These are phyloP conservation scores for Drosophila rubida DNA, from an alignment of 2,888 invertebrate species.

Conservation along the genomic window DNA sequence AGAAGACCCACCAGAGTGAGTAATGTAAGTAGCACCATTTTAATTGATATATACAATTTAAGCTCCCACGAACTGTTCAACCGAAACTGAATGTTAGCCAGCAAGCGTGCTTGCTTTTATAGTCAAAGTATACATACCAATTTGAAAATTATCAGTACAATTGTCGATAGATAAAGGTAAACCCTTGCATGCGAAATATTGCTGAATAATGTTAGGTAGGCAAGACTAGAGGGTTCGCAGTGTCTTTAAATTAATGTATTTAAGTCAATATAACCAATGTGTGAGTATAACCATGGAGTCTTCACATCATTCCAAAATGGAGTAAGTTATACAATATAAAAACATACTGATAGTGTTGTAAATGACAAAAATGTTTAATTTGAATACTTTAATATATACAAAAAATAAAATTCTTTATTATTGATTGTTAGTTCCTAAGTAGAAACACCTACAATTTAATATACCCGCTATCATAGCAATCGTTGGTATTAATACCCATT, in stretches of 20 bases:
- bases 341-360: background rate
- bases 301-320: background rate
- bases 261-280: too few species aligned
- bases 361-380: background rate
- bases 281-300: too few species aligned
- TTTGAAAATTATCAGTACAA: background rate
- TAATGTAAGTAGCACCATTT: background rate
- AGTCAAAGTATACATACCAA: background rate
- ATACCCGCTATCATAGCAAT: too few species aligned
- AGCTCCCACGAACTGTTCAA: background rate
- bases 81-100: background rate
- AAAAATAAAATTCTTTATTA: too few species aligned
- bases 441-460: too few species aligned
- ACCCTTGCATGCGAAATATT: background rate
- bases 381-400: too few species aligned
- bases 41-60: too few species aligned
- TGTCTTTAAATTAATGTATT: too few species aligned
- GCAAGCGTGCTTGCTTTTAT: background rate
- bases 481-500: too few species aligned
- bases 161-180: background rate
- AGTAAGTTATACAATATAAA: background rate
- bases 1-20: slow-evolving; percentile 1
- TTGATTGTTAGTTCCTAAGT: too few species aligned
- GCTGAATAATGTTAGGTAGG: slow-evolving; percentile 1
- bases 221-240: background rate